phyloP scores from a whole-genome alignment of 2,797 vertebrate species.

The Denticeps clupeoides region DNA sequence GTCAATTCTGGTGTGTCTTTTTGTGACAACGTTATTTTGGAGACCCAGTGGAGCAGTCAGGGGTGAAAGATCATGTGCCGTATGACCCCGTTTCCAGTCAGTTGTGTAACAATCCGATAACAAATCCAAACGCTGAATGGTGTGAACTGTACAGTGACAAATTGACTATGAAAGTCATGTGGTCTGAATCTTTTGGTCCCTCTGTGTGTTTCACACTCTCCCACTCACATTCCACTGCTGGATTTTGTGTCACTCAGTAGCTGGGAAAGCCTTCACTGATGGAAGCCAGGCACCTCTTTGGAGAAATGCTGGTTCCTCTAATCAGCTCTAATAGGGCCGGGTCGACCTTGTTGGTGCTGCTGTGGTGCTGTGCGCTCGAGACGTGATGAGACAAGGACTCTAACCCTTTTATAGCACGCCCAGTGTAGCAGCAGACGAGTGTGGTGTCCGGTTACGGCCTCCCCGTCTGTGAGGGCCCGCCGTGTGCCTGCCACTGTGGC shows the following conservation, averaged over 20 bases:
- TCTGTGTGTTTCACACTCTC: slow-evolving; percentile 2
- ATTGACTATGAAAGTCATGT: no score
- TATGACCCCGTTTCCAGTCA: no score
- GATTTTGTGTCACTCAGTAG: slow-evolving; percentile 44
- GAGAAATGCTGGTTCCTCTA: slow-evolving; percentile 49
- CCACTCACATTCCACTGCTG: background rate
- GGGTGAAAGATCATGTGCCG: no score
- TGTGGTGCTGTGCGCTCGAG: slow-evolving; percentile 24
- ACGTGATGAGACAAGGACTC: slow-evolving; percentile 10
- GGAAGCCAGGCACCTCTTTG: slow-evolving; percentile 27
- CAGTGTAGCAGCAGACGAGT: slow-evolving; percentile 28
- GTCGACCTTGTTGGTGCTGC: slow-evolving; percentile 37
- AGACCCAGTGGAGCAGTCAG: no score
- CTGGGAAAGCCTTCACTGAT: slow-evolving; percentile 41
- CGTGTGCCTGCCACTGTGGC: no score
- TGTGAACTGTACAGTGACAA: no score
- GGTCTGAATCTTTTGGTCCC: no score
- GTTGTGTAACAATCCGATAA: no score
- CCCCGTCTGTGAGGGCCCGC: slow-evolving; percentile 14
- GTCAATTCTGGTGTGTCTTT: background rate
- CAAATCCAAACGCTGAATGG: no score
- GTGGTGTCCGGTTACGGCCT: slow-evolving; percentile 35
- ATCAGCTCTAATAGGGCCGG: slow-evolving; percentile 48
- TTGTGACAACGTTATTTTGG: no score
- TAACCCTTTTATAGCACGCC: slow-evolving; percentile 15